phyloP scores from a whole-genome alignment of 2,888 invertebrate genomes.

The Ligdia adustata region DNA sequence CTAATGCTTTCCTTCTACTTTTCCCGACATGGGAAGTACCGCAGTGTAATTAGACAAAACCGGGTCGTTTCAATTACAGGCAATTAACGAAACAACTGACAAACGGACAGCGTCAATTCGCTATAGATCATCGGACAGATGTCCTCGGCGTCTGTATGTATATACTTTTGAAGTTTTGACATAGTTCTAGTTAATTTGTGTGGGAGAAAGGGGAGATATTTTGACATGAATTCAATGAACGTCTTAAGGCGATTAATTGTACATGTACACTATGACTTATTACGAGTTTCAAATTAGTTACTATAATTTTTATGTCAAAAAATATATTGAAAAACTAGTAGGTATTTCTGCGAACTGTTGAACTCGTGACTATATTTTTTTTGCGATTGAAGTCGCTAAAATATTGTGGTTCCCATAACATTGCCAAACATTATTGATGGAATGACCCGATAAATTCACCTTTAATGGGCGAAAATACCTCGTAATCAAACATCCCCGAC shows the following conservation, averaged over 20 bases:
- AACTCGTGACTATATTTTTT: no score
- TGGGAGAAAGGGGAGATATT: slow-evolving; percentile 12
- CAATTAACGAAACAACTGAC: slow-evolving; percentile 41
- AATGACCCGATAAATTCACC: no score
- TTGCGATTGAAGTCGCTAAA: no score
- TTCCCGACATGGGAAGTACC: slow-evolving; percentile 17
- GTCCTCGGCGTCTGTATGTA: no score
- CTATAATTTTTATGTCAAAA: neutral
- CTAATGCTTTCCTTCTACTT: neutral
- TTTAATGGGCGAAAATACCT: no score
- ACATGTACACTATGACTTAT: neutral
- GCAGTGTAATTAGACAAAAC: slow-evolving; percentile 44
- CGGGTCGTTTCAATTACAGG: slow-evolving; percentile 52
- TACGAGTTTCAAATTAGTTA: neutral
- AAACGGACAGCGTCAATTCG: slow-evolving; percentile 28
- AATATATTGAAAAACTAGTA: neutral
- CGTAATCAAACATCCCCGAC: no score
- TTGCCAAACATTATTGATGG: no score
- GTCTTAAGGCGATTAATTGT: neutral
- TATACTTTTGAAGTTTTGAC: slow-evolving; percentile 10
- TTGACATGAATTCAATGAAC: neutral
- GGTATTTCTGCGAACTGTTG: no score
- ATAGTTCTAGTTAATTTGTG: slow-evolving; percentile 20
- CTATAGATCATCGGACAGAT: slow-evolving; percentile 29
- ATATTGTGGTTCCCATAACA: no score